A percentile compares a stretch with the other conserved stretches of the same genome.
phyloP scores from a whole-genome alignment of 2,113 vertebrate genomes.

The Sminthopsis crassicaudata region DNA sequence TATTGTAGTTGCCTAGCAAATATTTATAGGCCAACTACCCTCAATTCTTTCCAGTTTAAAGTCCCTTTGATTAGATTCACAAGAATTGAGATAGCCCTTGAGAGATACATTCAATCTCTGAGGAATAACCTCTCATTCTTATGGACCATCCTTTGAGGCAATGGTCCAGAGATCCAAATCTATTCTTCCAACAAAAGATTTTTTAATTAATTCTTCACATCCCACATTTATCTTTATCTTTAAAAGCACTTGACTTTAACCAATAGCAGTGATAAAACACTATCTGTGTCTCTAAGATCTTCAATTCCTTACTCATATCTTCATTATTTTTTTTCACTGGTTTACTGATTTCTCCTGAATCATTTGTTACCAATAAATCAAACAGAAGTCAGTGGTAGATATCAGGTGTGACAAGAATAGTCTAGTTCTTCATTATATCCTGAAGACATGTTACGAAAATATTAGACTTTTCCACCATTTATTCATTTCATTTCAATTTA shows the following conservation, averaged over 20 bases:
- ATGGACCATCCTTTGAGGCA: no score
- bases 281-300: neutral
- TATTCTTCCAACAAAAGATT: neutral
- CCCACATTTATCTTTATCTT: neutral
- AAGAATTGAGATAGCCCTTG: neutral
- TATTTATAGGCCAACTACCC: neutral
- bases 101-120: neutral
- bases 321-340: neutral
- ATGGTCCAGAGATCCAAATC: neutral
- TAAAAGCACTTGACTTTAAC: neutral
- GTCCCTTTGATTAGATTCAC: neutral
- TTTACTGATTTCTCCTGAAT: neutral
- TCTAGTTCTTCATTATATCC: neutral
- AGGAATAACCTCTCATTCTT: neutral
- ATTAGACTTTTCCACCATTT: neutral
- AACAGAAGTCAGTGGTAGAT: neutral
- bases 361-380: neutral
- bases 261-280: neutral
- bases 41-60: neutral
- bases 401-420: no score
- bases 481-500: neutral
- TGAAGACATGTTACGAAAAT: neutral
- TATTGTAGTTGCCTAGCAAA: neutral
- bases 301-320: neutral
- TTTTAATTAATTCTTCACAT: neutral